Conservation (phyloP, 1,140 invertebrate species). For the Drosophila carrolli region DNA sequence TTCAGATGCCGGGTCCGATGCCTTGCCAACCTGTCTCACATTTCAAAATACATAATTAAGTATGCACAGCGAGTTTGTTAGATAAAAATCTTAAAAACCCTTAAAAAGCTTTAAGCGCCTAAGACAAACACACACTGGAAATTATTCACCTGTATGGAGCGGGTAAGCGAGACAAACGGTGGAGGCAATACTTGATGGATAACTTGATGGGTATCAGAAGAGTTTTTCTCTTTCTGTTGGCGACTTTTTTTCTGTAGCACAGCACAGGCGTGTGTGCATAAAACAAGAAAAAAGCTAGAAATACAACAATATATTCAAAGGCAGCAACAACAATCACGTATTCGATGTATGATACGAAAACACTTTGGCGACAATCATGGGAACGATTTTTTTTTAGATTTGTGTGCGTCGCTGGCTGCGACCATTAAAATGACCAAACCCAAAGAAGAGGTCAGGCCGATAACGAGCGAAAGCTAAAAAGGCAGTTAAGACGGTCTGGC, state of each 20-base stretch:
- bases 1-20: slow-evolving; percentile 40
- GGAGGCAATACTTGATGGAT: slow-evolving; percentile 81
- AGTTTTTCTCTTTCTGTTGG: slow-evolving; percentile 50
- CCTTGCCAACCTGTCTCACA: slow-evolving; percentile 78
- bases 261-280: slow-evolving; percentile 17
- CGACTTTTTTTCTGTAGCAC: slow-evolving; percentile 52
- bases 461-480: slow-evolving; percentile 81
- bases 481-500: slow-evolving; percentile 53
- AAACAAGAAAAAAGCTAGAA: slow-evolving; percentile 50
- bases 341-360: slow-evolving; percentile 79
- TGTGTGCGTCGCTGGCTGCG: slow-evolving; percentile 22
- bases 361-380: slow-evolving; percentile 83
- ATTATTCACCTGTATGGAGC: neutral
- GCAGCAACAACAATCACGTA: slow-evolving; percentile 65
- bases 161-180: slow-evolving; percentile 7
- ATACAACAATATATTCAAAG: slow-evolving; percentile 47
- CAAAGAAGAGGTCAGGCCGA: slow-evolving; percentile 73
- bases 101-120: slow-evolving; percentile 83
- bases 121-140: slow-evolving; percentile 53
- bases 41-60: slow-evolving; percentile 84
- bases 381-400: slow-evolving; percentile 63
- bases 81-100: slow-evolving; percentile 83
- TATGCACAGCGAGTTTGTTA: slow-evolving; percentile 83
- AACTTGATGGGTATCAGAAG: slow-evolving; percentile 79
- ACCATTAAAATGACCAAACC: slow-evolving; percentile 70